Conservation (phyloP, 2,797 vertebrate species). For the Pipistrellus pygmaeus region DNA sequence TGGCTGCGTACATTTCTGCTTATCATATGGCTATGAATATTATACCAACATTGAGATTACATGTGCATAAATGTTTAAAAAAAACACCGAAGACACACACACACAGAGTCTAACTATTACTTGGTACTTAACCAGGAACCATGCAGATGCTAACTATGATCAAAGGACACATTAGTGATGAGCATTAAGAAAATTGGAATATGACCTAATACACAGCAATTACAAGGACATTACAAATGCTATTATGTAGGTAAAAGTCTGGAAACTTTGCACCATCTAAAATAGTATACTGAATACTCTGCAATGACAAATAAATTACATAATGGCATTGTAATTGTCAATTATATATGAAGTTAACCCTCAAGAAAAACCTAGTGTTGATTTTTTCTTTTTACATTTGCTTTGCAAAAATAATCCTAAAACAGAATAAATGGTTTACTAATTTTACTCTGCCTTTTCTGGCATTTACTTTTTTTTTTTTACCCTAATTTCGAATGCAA, state of each 20-base stretch:
- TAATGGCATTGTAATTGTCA: conserved; percentile 55
- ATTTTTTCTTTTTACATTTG: conserved; percentile 22
- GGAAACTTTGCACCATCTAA: conserved; percentile 50
- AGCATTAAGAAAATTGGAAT: conserved; percentile 53
- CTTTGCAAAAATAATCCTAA: conserved; percentile 66
- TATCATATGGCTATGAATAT: conserved; percentile 37
- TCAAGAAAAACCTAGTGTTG: conserved; percentile 49
- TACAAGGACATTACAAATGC: conserved; percentile 62
- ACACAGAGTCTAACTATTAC: background rate
- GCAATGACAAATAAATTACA: conserved; percentile 49
- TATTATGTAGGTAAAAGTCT: conserved; percentile 57
- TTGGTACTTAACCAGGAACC: conserved; percentile 24
- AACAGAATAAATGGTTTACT: conserved; percentile 63
- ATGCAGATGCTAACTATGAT: conserved; percentile 29
- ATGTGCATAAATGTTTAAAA: background rate
- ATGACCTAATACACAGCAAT: conserved; percentile 57
- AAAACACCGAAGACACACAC: background rate
- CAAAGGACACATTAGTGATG: background rate
- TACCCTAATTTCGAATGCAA: conserved; percentile 59
- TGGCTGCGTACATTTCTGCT: conserved; percentile 40
- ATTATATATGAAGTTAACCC: conserved; percentile 16
- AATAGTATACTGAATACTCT: background rate
- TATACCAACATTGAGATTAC: background rate
- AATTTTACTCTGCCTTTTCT: conserved; percentile 63
- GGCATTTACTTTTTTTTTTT: conserved; percentile 49